phyloP scores from a whole-genome alignment of 2,797 vertebrate species.

The Rhincodon typus region DNA sequence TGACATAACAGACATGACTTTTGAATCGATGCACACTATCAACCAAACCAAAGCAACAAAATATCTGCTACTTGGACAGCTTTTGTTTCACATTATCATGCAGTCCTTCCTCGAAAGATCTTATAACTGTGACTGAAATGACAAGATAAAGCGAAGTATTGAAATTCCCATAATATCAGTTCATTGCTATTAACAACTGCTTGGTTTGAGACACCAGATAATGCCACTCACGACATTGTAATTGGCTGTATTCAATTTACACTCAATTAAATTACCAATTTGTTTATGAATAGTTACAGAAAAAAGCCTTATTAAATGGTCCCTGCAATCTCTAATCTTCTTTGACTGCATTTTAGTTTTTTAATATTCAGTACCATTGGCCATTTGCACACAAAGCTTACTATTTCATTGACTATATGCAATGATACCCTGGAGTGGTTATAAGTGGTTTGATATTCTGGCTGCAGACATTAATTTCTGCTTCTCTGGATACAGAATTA shows the following conservation, averaged over 20 bases:
- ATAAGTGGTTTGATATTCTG: neutral
- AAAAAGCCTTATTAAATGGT: conserved; percentile 14
- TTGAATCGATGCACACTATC: neutral
- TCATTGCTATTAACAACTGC: conserved; percentile 16
- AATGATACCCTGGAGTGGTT: neutral
- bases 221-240: neutral
- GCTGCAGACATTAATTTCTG: neutral
- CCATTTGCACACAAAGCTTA: neutral
- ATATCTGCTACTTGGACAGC: neutral
- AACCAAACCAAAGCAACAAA: neutral
- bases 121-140: conserved; percentile 20
- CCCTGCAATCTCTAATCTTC: neutral
- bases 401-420: neutral
- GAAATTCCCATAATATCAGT: neutral
- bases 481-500: neutral
- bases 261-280: conserved; percentile 23
- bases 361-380: neutral
- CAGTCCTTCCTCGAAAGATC: neutral
- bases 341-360: neutral
- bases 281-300: neutral
- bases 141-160: neutral
- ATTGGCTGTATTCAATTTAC: conserved; percentile 2
- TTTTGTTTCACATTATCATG: neutral
- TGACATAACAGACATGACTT: neutral
- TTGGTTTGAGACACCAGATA: conserved; percentile 17